A percentile compares a stretch with the other conserved stretches of the same genome.
These are phyloP conservation scores for Marmota monax DNA, from an alignment of 2,113 vertebrate species.

Conservation along the genomic window DNA sequence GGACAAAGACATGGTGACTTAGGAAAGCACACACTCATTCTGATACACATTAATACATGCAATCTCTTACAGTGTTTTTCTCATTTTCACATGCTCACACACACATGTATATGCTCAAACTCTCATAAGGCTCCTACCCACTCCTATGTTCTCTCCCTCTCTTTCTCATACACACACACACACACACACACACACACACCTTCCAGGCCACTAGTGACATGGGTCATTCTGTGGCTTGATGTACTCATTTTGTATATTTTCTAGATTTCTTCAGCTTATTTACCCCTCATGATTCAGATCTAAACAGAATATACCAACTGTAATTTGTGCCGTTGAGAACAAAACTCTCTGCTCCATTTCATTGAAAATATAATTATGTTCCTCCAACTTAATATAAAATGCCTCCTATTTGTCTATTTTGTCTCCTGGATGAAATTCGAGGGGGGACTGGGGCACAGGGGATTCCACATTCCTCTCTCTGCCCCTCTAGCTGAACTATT, in stretches of 20 bases:
- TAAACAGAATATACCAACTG: not conserved
- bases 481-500: not conserved
- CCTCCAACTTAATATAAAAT: not conserved
- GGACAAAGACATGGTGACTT: not conserved
- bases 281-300: not conserved
- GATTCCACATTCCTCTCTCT: fast-evolving
- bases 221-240: not conserved
- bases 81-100: not conserved
- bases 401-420: not conserved
- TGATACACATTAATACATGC: no score
- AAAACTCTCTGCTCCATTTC: not conserved
- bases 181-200: no score
- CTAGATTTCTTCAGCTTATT: not conserved
- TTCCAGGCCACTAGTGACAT: not conserved
- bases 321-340: not conserved
- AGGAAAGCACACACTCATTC: not conserved
- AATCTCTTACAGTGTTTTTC: not conserved
- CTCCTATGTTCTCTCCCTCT: not conserved
- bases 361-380: conserved; percentile 3
- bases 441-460: no score
- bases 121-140: not conserved
- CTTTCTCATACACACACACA: no score
- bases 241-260: not conserved
- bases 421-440: not conserved
- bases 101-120: not conserved